Percentiles rank a stretch among this genome's conserved stretches.
These are phyloP conservation scores for Orycteropus afer DNA, from an alignment of 2,113 vertebrate species.

Conservation along the genomic window DNA sequence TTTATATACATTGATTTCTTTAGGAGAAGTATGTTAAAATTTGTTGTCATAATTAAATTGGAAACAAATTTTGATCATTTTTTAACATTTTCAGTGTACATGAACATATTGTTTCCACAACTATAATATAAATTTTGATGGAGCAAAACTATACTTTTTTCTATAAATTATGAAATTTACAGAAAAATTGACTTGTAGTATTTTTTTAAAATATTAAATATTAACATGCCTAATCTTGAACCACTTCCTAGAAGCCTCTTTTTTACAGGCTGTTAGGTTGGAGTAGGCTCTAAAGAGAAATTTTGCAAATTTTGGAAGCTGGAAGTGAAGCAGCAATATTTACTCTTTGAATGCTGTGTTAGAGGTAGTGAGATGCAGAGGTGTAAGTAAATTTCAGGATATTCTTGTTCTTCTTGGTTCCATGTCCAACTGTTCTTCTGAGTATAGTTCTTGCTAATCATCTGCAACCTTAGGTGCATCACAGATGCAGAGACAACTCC, in stretches of 20 bases:
- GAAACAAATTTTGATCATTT: not conserved
- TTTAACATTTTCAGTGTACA: not conserved
- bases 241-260: not conserved
- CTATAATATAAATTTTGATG: not conserved
- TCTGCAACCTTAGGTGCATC: not conserved
- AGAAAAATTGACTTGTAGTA: not conserved
- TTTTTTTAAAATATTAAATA: too few relatives aligned
- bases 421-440: not conserved
- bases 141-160: not conserved
- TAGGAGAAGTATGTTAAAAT: not conserved
- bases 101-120: not conserved
- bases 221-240: not conserved
- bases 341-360: not conserved
- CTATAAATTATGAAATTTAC: not conserved
- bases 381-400: not conserved
- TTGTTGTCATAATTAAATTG: not conserved
- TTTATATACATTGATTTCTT: not conserved
- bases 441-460: not conserved
- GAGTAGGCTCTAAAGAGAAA: not conserved
- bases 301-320: not conserved
- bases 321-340: not conserved
- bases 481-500: not conserved
- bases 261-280: fast-evolving
- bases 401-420: not conserved
- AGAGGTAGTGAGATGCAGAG: not conserved